These are phyloP conservation scores for Desmodus rotundus DNA, from an alignment of 2,113 vertebrate genomes.

Conservation along the genomic window DNA sequence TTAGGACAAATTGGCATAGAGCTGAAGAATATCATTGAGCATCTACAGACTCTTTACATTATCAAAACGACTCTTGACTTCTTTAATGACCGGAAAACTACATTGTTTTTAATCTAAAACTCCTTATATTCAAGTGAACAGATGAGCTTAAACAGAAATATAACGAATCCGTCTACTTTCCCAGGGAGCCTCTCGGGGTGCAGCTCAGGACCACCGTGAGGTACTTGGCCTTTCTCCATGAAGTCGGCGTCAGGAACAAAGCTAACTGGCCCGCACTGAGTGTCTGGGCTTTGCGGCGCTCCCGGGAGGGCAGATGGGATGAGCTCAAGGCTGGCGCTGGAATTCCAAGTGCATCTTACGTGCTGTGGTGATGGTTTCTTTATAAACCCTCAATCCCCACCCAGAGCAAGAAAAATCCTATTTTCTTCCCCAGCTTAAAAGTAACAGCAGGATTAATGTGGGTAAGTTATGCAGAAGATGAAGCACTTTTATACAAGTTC, in stretches of 20 bases:
- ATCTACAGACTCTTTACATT: background rate
- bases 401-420: background rate
- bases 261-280: background rate
- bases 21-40: background rate
- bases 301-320: background rate
- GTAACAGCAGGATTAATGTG: conserved; percentile 44
- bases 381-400: background rate
- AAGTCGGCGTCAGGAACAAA: conserved; percentile 7
- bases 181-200: background rate
- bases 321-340: background rate
- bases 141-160: conserved; percentile 9
- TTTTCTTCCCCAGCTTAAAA: background rate
- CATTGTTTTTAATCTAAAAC: background rate
- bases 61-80: background rate
- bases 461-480: conserved; percentile 29
- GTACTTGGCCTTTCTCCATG: conserved; percentile 10
- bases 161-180: background rate
- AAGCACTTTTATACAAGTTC: conserved; percentile 43
- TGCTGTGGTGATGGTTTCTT: background rate
- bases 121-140: conserved; percentile 1
- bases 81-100: conserved; percentile 45
- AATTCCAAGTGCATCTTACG: conserved; percentile 5
- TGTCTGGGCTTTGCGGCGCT: background rate
- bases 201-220: background rate
- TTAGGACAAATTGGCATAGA: background rate